phyloP scores from a whole-genome alignment of 2,113 vertebrate genomes.

The Zosterops hypoxanthus region DNA sequence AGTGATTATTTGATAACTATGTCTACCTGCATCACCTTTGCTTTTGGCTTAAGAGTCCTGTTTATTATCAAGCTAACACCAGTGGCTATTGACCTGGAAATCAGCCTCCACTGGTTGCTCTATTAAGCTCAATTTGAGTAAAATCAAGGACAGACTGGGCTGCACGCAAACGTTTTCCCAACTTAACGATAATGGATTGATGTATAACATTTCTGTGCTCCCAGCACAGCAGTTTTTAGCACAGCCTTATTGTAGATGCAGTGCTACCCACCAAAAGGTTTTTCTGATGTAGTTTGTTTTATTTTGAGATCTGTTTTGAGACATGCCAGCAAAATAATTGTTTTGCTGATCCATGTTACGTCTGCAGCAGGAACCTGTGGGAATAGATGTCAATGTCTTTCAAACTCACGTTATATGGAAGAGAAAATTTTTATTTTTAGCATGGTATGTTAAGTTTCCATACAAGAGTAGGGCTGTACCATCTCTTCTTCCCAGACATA shows the following conservation, averaged over 20 bases:
- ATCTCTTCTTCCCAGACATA: neutral
- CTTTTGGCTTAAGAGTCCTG: neutral
- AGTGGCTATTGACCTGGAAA: neutral
- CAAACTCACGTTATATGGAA: neutral
- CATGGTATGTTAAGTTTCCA: neutral
- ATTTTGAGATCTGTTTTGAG: neutral
- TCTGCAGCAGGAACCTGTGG: neutral
- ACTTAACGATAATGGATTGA: neutral
- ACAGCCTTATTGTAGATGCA: neutral
- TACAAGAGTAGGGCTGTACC: neutral
- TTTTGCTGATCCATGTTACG: neutral
- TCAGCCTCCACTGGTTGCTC: neutral
- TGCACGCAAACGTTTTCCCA: neutral
- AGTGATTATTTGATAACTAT: neutral
- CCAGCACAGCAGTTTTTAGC: neutral
- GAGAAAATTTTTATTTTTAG: neutral
- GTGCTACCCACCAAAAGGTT: neutral
- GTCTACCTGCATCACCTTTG: neutral
- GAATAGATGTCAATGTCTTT: neutral
- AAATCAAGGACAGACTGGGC: neutral
- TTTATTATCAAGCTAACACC: neutral
- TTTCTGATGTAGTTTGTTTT: neutral
- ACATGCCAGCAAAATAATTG: neutral
- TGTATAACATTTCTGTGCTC: neutral
- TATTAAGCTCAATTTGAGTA: neutral